phyloP scores from a whole-genome alignment of 2,113 vertebrate genomes.

The Oxyruncus cristatus region DNA sequence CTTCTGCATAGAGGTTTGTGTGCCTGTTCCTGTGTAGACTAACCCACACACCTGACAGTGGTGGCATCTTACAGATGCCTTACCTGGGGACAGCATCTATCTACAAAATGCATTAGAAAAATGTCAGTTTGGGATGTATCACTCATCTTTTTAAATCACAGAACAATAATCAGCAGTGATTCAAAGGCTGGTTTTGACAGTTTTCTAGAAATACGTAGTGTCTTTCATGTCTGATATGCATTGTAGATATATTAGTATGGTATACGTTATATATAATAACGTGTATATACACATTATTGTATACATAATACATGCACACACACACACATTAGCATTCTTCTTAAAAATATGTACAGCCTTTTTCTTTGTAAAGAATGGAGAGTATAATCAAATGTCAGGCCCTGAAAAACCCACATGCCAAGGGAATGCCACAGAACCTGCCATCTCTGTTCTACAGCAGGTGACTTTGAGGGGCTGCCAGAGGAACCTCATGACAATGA shows the following conservation, averaged over 20 bases:
- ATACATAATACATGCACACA: too few species aligned
- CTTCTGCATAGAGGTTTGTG: not conserved
- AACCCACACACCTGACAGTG: too few species aligned
- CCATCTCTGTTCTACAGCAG: not conserved
- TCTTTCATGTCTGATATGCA: not conserved
- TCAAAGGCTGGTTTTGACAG: not conserved
- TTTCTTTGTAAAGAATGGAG: not conserved
- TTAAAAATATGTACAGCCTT: not conserved
- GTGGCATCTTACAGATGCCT: not conserved
- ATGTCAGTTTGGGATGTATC: not conserved
- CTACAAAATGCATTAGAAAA: not conserved
- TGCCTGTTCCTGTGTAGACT: not conserved
- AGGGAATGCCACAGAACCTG: rapidly evolving
- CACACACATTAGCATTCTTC: not conserved
- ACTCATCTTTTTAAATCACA: not conserved
- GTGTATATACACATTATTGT: rapidly evolving
- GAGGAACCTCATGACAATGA: not conserved
- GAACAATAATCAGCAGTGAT: not conserved
- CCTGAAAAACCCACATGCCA: not conserved
- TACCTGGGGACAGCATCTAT: not conserved
- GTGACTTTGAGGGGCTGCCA: not conserved
- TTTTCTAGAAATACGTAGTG: not conserved
- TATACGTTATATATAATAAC: not conserved
- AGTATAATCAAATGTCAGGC: not conserved
- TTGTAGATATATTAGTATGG: not conserved